Evolutionary conservation across 2,797 vertebrate genomes (phyloP).

Genomic region (Hyperoplus lanceolatus): DNA sequence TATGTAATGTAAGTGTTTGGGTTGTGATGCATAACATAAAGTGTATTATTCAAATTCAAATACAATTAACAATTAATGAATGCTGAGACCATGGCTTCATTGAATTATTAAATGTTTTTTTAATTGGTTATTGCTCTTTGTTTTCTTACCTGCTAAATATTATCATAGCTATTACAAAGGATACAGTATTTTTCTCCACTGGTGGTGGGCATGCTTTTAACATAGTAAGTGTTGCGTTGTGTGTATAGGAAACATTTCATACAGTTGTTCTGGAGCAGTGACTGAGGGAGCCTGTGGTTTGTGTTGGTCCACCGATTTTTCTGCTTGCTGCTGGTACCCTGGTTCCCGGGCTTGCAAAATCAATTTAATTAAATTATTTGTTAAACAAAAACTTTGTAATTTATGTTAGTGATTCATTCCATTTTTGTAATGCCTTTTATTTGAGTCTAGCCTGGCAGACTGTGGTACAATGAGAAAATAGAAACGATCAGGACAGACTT

Average conservation of each 20-base stretch:
- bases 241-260: not conserved
- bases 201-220: not conserved
- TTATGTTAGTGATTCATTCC: constrained; percentile 40
- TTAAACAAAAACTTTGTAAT: constrained; percentile 35
- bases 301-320: constrained; percentile 23
- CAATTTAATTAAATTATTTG: constrained; percentile 23
- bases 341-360: constrained; percentile 25
- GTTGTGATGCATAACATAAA: not conserved
- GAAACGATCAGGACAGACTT: constrained; percentile 25
- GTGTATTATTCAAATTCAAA: constrained; percentile 5
- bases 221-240: not conserved
- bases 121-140: not conserved
- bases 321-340: constrained; percentile 29
- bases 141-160: constrained; percentile 15
- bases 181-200: not conserved
- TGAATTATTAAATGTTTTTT: not conserved
- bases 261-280: constrained; percentile 18
- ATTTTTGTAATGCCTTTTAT: constrained; percentile 26
- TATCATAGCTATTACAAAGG: not conserved
- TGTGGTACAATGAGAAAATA: constrained; percentile 12
- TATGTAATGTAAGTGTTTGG: not conserved
- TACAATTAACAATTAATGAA: not conserved
- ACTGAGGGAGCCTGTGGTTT: constrained; percentile 11
- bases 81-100: not conserved
- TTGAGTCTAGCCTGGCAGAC: constrained; percentile 12